Evolutionary conservation across 2,113 vertebrate genomes (phyloP), one percentile per base, ranked within the genome.

Genomic region (Zootoca vivipara): DNA sequence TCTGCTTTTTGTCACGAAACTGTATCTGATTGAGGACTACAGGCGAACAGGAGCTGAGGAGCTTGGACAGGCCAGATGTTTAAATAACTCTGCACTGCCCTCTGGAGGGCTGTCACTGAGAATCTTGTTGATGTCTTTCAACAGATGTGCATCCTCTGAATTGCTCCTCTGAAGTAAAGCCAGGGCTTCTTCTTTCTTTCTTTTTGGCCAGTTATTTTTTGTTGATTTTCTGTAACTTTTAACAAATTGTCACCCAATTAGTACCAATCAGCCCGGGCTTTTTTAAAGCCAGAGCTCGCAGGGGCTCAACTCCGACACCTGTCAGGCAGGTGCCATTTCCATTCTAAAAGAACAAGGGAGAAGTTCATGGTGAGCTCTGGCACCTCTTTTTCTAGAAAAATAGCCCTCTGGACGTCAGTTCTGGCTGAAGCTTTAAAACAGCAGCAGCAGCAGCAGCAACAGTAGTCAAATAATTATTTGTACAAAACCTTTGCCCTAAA

Each of bases 31-130:
- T 0, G 28, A 1, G 65, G 3, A 56, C 40, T 1, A 69, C 35
- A 1, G 20, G 16, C 35, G 16, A n/a, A 1, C 46, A 22, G 38
- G 22, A 15, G 9, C 5, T 7, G 72, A 5, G 46, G 70, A 2
- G 46, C 15, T 2, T 0, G 42, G 9, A 1, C 24, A 18, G 75
- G 75, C 88, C 24, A 10, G 65, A 12, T 82, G 69, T 92, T 95
- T 91, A 69, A 82, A 92, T 89, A 93, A 93, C 62, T 95, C 84
- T 83, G 74, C 74, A 93, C 93, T 95, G 95, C 95, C 94, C 92
- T 92, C 95, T 28, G 89, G 94, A 95, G 94, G 94, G 40, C 35
- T 82, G 82, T 38, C 0, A 1, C 64, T 33, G n/a, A 81, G 7
- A 65, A 24, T 24, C 26, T 78, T 30, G 5, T 18, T 40, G 15